Evolutionary conservation across 92 coral and sea anemone species (phyloP).

Genomic region (Diadumene lineata): DNA sequence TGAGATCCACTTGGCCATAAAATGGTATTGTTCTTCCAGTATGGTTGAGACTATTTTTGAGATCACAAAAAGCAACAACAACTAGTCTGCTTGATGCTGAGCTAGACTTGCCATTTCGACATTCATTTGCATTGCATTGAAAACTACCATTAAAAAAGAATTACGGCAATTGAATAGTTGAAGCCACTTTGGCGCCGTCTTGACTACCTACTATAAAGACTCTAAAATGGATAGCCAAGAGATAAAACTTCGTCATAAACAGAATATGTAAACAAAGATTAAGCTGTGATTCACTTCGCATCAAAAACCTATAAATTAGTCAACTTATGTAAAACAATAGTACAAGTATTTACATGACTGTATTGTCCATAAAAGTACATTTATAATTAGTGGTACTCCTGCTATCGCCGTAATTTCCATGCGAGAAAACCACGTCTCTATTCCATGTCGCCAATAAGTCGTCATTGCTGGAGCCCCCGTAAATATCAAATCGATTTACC

Average conservation of each 20-base stretch:
- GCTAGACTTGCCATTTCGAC: neutral
- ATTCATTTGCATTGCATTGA: constrained; percentile 34
- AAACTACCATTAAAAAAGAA: constrained; percentile 65
- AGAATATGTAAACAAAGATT: constrained; percentile 35
- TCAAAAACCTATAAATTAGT: constrained; percentile 5
- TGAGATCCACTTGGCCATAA: neutral
- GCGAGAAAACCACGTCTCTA: constrained; percentile 1
- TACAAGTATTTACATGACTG: neutral
- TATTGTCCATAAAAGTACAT: neutral
- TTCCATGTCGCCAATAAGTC: constrained; percentile 32
- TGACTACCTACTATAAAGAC: constrained; percentile 46
- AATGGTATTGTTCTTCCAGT: neutral
- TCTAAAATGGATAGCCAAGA: constrained; percentile 23
- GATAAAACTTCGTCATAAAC: constrained; percentile 25
- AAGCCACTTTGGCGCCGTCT: constrained; percentile 75
- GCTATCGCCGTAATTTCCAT: neutral
- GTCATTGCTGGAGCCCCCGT: constrained; percentile 29
- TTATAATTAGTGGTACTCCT: neutral
- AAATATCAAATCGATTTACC: constrained; percentile 7
- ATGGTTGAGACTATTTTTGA: neutral
- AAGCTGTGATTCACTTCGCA: constrained; percentile 1
- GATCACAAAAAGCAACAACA: constrained; percentile 4
- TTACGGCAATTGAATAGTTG: constrained; percentile 45
- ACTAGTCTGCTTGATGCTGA: neutral
- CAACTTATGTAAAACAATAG: neutral